phyloP scores from a whole-genome alignment of 2,113 vertebrate species.

The Galbula dea region DNA sequence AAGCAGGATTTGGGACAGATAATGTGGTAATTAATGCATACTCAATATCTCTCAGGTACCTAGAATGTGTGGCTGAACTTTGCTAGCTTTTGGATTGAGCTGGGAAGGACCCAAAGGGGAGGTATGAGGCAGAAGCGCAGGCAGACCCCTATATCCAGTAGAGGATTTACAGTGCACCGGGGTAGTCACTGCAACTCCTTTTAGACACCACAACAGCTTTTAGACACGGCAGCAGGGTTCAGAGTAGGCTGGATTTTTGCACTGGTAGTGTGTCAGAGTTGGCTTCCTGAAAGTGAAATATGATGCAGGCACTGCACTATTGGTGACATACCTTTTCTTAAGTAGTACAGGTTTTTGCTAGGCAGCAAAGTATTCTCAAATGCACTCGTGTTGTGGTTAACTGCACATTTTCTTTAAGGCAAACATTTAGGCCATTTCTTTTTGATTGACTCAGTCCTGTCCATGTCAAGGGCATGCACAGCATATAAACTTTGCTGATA shows the following conservation, averaged over 20 bases:
- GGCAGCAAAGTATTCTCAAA: constrained; percentile 1
- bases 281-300: background rate
- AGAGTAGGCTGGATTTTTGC: background rate
- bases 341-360: background rate
- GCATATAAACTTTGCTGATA: background rate
- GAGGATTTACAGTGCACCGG: too few relatives aligned
- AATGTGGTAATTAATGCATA: background rate
- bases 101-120: background rate
- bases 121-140: background rate
- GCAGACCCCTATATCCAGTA: background rate
- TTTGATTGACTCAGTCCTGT: background rate
- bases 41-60: background rate
- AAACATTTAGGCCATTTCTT: background rate
- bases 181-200: too few relatives aligned
- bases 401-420: background rate
- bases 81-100: background rate
- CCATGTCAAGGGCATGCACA: background rate
- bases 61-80: background rate
- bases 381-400: background rate
- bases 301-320: background rate
- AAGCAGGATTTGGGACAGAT: background rate
- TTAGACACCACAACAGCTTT: too few relatives aligned
- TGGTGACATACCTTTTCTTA: background rate
- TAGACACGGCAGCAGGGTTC: too few relatives aligned
- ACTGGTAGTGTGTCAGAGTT: background rate